Evolutionary conservation across 2,888 invertebrate species (phyloP), one percentile per base, ranked within the genome.

Genomic region (Tiphia femorata): DNA sequence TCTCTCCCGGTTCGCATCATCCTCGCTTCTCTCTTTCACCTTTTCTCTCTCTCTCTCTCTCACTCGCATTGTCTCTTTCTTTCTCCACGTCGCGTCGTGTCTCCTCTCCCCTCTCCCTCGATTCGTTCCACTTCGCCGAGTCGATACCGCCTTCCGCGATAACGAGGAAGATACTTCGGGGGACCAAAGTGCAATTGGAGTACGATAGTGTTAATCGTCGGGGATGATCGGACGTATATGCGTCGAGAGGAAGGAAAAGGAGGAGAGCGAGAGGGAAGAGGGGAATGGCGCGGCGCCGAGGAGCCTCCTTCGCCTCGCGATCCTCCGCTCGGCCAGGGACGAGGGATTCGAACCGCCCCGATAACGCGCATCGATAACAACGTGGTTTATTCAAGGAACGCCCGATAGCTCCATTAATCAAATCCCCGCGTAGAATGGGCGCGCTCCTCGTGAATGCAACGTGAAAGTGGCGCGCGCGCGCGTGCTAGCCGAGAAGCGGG

Each of bases 341-440:
- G 41, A 16, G 38, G 41, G 38, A 16, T n/a, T 21, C 14, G 47
- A 56, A 35, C 44, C 41, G 48, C 35, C 27, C 35, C 57, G 64
- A 58, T 61, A 64, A 64, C 49, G 41, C 48, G 33, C 17, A 35
- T 48, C 50, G 65, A 65, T 58, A 61, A 49, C 48, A 49, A 21
- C 19, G 17, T 30, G 43, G 48, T 58, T 64, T 57, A 55, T 55
- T 58, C 56, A 38, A 55, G 58, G 42, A 57, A 49, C 41, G 14
- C 27, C 41, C 57, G 50, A 44, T 56, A 48, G 12, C 46, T 2
- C 56, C 58, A 54, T 69, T 64, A 67, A 70, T 64, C 58, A 62
- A 60, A 64, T 49, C 50, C 41, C 29, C 37, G 33, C 37, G 48
- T 12, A 46, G 58, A 64, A 58, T 47, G 43, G 44, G 61, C 43